These are phyloP conservation scores for Myrmecophaga tridactyla DNA, from an alignment of 2,113 vertebrate genomes.

Conservation along the genomic window DNA sequence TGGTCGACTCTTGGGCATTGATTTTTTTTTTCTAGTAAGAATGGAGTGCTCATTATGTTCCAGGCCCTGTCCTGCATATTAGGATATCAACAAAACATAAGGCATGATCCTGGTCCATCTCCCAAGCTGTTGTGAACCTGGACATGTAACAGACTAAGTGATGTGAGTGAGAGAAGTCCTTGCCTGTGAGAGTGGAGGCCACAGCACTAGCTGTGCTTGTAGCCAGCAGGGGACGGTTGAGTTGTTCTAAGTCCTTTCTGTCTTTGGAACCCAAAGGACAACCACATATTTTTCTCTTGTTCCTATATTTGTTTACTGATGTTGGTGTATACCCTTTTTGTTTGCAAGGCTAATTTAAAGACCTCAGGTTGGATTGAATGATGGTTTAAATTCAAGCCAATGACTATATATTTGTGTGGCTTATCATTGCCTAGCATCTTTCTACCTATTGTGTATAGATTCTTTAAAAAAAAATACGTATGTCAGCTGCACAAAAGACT, in stretches of 20 bases:
- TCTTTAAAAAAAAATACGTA: background rate
- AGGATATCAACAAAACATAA: background rate
- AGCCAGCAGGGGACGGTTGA: background rate
- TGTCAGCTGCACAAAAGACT: background rate
- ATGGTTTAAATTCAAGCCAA: background rate
- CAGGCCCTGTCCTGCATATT: background rate
- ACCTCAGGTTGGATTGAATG: background rate
- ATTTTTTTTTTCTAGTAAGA: background rate
- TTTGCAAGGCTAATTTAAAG: conserved; percentile 19
- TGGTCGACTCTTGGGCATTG: background rate
- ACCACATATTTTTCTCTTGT: background rate
- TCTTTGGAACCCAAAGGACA: background rate
- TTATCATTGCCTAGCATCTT: conserved; percentile 8
- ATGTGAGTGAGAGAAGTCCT: background rate
- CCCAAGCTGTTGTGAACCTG: background rate
- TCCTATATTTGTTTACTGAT: background rate
- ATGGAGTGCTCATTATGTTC: background rate
- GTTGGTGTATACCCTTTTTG: background rate
- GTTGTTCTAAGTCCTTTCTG: background rate
- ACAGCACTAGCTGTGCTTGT: background rate
- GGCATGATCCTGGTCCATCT: background rate
- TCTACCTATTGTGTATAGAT: background rate
- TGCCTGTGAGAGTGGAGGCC: background rate
- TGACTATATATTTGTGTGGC: no score
- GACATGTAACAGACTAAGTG: background rate